Evolutionary conservation across 2,888 invertebrate species (phyloP).

Genomic region (Kuschelorhynchus macadamiae): DNA sequence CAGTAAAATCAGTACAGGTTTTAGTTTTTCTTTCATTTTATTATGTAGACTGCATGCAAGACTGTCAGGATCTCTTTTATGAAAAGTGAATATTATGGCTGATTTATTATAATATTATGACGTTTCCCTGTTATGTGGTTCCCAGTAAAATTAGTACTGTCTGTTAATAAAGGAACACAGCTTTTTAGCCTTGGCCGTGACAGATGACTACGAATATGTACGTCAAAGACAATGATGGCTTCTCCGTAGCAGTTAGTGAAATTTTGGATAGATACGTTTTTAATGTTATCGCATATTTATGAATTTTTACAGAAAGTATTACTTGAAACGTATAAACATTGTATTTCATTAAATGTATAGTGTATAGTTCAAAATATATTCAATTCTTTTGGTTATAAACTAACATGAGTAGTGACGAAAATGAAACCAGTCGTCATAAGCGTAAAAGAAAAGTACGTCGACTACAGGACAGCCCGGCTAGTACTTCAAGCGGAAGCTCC

Average conservation of each 20-base stretch:
- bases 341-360: constrained; percentile 15
- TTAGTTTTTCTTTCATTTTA: no score
- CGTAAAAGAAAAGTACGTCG: constrained; percentile 59
- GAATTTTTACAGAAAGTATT: background rate
- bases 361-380: constrained; percentile 8
- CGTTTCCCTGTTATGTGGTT: no score
- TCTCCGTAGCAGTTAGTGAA: constrained; percentile 31
- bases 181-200: no score
- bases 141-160: no score
- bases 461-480: constrained; percentile 56
- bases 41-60: no score
- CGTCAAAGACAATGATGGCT: constrained; percentile 40
- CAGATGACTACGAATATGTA: constrained; percentile 18
- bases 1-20: no score
- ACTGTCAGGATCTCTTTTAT: no score
- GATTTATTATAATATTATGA: no score
- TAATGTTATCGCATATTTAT: background rate
- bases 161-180: no score
- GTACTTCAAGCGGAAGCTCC: constrained; percentile 55
- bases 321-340: background rate
- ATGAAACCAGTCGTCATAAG: constrained; percentile 58
- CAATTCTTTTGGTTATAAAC: background rate
- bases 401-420: constrained; percentile 62
- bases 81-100: no score
- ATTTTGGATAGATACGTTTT: constrained; percentile 1